Conservation (phyloP, 2,797 vertebrate species). For the Eurystomus glaucurus region DNA sequence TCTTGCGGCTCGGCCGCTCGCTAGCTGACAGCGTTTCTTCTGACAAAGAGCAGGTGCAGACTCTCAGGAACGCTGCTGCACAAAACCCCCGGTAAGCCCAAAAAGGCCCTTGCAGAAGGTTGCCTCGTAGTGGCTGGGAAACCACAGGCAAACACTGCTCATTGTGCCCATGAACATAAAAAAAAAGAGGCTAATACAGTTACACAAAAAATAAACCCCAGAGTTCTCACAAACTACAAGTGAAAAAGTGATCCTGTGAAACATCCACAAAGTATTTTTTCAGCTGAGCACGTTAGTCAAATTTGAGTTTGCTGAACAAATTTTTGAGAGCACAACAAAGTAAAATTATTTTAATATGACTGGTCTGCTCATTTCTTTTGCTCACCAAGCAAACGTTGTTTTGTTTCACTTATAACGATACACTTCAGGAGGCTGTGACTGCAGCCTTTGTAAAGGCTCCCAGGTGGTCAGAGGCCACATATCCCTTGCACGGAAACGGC, state of each 20-base stretch:
- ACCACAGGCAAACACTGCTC: not conserved
- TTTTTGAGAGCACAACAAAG: not conserved
- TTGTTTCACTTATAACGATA: not conserved
- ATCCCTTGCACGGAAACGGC: not conserved
- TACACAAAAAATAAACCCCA: accelerated
- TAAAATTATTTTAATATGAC: not conserved
- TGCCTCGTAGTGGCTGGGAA: not conserved
- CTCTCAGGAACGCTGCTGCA: not conserved
- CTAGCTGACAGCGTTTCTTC: not conserved
- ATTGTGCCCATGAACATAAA: accelerated
- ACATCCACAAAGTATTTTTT: not conserved
- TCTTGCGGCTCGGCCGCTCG: not conserved
- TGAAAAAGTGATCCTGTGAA: not conserved
- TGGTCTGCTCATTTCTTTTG: not conserved
- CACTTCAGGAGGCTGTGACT: not conserved
- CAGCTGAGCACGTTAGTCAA: accelerated
- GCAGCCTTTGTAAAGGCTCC: not conserved
- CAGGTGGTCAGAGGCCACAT: not conserved
- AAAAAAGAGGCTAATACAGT: not conserved
- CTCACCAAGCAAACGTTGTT: not conserved
- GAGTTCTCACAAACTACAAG: not conserved
- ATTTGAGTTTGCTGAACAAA: not conserved
- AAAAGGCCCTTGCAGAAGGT: not conserved
- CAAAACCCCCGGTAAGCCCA: not conserved
- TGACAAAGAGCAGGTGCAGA: not conserved